A percentile compares a stretch with the other conserved stretches of the same genome.
Conservation (phyloP, 2,888 invertebrate species). For the Nemurella pictetii region DNA sequence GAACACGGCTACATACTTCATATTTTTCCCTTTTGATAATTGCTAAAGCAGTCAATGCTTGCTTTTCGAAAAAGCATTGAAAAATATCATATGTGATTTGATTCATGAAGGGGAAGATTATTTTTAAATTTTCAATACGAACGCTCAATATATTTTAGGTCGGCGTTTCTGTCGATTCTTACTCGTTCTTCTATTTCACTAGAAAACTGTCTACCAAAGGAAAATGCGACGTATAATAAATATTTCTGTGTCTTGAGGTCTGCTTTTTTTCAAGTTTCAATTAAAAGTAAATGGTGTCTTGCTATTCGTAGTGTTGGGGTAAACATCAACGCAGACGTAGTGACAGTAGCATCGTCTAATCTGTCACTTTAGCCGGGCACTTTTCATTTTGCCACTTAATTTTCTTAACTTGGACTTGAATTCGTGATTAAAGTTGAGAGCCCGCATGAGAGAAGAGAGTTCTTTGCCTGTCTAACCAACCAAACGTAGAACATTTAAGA, state of each 20-base stretch:
- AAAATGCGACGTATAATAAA: neutral
- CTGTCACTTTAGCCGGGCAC: neutral
- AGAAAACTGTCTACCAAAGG: too few species aligned
- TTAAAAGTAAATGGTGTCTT: neutral
- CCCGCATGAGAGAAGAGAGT: constrained; percentile 18
- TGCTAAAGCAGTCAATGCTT: too few species aligned
- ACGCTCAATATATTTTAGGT: too few species aligned
- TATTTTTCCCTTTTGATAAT: too few species aligned
- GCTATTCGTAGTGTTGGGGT: neutral
- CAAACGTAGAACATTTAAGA: neutral
- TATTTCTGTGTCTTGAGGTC: neutral
- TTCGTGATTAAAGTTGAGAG: constrained; percentile 3
- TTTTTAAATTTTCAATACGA: too few species aligned
- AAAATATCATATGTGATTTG: too few species aligned
- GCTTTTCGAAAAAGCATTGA: too few species aligned
- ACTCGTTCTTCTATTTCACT: too few species aligned
- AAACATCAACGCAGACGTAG: neutral
- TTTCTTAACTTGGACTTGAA: neutral
- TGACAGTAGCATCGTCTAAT: neutral
- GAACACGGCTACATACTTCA: too few species aligned
- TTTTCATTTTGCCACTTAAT: neutral
- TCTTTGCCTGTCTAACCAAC: neutral
- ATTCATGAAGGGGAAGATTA: too few species aligned
- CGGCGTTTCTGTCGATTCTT: too few species aligned
- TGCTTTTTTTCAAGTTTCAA: neutral